Percentiles rank a stretch among this genome's conserved stretches.
These are phyloP conservation scores for Brachyrhaphis roseni DNA, from an alignment of 2,797 vertebrate genomes.

Conservation along the genomic window DNA sequence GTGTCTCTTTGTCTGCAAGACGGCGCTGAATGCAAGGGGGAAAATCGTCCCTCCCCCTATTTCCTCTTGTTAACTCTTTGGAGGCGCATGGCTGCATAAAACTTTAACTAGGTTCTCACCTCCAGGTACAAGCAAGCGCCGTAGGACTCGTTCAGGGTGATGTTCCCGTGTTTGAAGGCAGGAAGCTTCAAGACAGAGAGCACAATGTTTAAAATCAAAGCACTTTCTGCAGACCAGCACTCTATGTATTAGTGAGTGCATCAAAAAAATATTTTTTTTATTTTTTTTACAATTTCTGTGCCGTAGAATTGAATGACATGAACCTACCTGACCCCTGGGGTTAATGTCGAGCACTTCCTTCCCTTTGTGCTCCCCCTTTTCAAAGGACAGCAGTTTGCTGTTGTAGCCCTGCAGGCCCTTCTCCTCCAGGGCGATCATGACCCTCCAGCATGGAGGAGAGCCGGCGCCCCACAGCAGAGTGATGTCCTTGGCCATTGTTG, in stretches of 20 bases:
- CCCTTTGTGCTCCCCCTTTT: constrained; percentile 75
- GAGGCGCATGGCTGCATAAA: neutral
- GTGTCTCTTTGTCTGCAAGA: constrained; percentile 6
- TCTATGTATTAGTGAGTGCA: neutral
- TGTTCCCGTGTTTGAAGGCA: constrained; percentile 72
- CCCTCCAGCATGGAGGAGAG: constrained; percentile 81
- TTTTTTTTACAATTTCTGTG: neutral
- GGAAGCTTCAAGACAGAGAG: constrained; percentile 68
- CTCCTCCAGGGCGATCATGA: constrained; percentile 79
- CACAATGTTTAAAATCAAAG: constrained; percentile 7
- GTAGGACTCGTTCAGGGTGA: constrained; percentile 76
- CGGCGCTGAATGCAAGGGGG: neutral
- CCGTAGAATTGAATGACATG: neutral
- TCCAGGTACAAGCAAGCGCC: constrained; percentile 79
- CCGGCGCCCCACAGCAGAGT: constrained; percentile 77
- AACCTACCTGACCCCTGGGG: constrained; percentile 76
- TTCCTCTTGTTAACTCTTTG: constrained; percentile 4
- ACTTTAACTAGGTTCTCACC: constrained; percentile 62
- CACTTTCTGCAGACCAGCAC: neutral
- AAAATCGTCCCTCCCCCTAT: neutral
- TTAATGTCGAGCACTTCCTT: constrained; percentile 73
- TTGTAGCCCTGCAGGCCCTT: constrained; percentile 77
- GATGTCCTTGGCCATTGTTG: constrained; percentile 76
- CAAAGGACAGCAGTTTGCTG: constrained; percentile 61
- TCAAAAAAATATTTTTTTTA: no score